Base-by-base conservation (phyloP, 2,797 vertebrate genomes). In the Coendou prehensilis region DNA sequence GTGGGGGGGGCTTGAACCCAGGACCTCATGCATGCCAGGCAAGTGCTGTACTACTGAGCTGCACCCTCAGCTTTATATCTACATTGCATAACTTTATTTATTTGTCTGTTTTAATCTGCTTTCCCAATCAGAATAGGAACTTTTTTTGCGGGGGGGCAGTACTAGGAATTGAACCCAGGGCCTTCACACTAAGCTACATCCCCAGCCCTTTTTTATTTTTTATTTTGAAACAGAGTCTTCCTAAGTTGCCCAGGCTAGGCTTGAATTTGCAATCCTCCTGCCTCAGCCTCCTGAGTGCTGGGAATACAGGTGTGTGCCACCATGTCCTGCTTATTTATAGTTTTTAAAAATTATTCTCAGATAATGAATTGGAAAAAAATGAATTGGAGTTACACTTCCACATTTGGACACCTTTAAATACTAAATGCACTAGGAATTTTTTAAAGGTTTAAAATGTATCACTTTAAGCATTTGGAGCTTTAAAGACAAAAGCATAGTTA, bases 401-500 rank as follows among this genome's bases (percentile, higher is more conserved):
- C 80, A 85, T 86, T 94, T 85, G 78, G 85, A 67, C 83, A 83
- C 57, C 64, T 69, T 92, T 83, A 97, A 95, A 94, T 57, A 95
- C 78, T 93, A 86, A 93, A 57, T n/a, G 28, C 54, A 91, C 52
- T 86, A 83, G 54, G 41, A 5, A 71, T 47, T 76, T 93, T 85
- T 94, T 85, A 64, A 84, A 96, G 67, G 52, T 64, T 97, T 69
- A 87, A 97, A 94, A 95, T 82, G n/a, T 59, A 89, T 63, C 37
- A 87, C 85, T 94, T 96, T 85, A 95, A 91, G 67, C 20, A 93
- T 76, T 61, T 93, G 52, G 73, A 30, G 18, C 81, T 91, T 96
- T 91, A 79, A 95, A 92, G 71, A 92, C 59, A 91, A 93, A 96
- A 97, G 73, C 78, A 87, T 83, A 87, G 80, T 97, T 93, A 95